Base-by-base conservation (phyloP, 2,888 invertebrate species). In the Sylvicola cinctus region DNA sequence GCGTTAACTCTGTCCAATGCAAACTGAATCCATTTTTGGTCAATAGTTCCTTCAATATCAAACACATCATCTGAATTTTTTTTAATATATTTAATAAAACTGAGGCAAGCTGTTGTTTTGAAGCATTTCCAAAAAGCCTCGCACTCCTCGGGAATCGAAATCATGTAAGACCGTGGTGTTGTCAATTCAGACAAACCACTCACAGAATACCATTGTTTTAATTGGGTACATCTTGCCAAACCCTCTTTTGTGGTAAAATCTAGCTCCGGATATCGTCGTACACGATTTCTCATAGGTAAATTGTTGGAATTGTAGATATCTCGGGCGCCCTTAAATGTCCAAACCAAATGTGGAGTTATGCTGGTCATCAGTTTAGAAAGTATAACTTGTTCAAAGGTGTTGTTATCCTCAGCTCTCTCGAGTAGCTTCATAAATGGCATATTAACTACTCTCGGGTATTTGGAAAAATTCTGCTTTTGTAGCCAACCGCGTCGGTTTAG, bases 1-100 rank as follows among this genome's bases (percentile, higher is more conserved):
- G 74, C 73, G 46, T 73, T 68, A 49, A 78, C 73, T 48, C 74
- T 69, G 42, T 70, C 63, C 16, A 80, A 48, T 2, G 83, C 79
- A 50, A 79, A 77, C 38, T 75, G 66, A 33, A 81, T 54, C 2
- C 66, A 60, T 38, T 61, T 63, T 15, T 68, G 46, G 14, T 70
- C 57, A 26, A 72, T 55, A 38, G 55, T 61, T 7, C 74, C 74
- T 2, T 52, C 45, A 3, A 58, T 47, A n/a, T 54, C 48, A 44
- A 70, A 62, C 11, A 71, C 48, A 11, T 58, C 53, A 25, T 55
- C 51, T 2, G 53, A 51, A 58, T 58, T 61, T 25, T 55, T 25
- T 8, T 25, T 25, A 25, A 25, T 25, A 11, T 8, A 25, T 8
- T 25, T 25, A 25, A 25, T 25, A 8, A 25, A 11, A 25, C 11